Evolutionary conservation across 37 sponge, comb jelly and placozoan species (phyloP).

Genomic region (Corticium candelabrum): DNA sequence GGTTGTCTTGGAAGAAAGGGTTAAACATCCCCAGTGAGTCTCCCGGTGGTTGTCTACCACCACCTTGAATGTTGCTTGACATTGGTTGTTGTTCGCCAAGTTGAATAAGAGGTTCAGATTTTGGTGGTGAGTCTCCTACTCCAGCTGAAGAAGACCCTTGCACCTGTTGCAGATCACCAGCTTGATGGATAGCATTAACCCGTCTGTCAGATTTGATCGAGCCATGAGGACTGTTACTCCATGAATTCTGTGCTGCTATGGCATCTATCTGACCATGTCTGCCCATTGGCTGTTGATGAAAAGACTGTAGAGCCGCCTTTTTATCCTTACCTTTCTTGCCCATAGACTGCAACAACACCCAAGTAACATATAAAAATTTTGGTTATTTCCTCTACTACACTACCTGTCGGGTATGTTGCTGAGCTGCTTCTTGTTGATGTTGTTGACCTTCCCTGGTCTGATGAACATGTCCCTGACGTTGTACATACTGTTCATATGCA

Average conservation of each 20-base stretch:
- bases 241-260: neutral
- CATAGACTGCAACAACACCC: no score
- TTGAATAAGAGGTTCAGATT: no score
- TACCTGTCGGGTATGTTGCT: no score
- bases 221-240: neutral
- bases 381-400: no score
- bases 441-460: no score
- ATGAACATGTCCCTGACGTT: no score
- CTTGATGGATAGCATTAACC: no score
- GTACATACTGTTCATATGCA: neutral
- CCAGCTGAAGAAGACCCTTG: neutral
- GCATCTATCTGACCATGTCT: neutral
- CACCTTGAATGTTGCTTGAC: neutral
- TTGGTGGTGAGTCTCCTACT: neutral
- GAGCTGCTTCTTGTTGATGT: no score
- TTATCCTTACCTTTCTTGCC: neutral
- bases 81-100: neutral
- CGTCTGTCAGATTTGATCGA: neutral
- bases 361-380: no score
- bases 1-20: neutral
- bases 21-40: neutral
- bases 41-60: neutral
- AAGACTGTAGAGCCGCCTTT: neutral
- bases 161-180: neutral
- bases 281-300: neutral